phyloP scores from a whole-genome alignment of 2,797 vertebrate species.

The Nannoperca obscura region DNA sequence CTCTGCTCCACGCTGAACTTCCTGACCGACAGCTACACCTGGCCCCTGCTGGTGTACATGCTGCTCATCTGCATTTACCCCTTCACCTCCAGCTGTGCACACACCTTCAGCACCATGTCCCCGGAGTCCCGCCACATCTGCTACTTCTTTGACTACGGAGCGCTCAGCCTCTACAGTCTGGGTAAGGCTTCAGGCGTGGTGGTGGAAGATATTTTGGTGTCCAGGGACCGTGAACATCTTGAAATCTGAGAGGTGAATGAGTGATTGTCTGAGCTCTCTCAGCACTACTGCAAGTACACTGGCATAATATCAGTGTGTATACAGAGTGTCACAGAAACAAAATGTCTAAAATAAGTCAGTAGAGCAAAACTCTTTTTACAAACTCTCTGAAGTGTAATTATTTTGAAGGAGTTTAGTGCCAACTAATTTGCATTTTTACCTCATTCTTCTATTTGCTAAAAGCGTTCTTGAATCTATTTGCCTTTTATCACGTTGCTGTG shows the following conservation, averaged over 20 bases:
- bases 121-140: constrained; percentile 87
- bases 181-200: constrained; percentile 65
- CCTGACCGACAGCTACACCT: constrained; percentile 85
- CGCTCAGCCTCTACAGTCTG: constrained; percentile 89
- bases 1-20: constrained; percentile 85
- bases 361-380: too few relatives aligned
- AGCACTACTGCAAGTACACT: background rate
- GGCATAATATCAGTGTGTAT: background rate
- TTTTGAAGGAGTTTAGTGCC: background rate
- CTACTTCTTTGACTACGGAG: constrained; percentile 90
- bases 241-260: background rate
- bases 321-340: background rate
- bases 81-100: constrained; percentile 89
- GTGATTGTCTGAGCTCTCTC: background rate
- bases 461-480: background rate
- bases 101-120: constrained; percentile 92
- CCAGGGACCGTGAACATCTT: background rate
- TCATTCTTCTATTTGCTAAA: background rate
- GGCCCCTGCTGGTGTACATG: constrained; percentile 90
- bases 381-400: background rate
- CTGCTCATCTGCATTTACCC: constrained; percentile 89
- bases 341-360: too few relatives aligned
- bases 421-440: background rate
- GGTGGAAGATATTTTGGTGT: background rate
- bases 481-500: background rate